A percentile compares a stretch with the other conserved stretches of the same genome.
Conservation (phyloP, 2,113 vertebrate species). For the Lanius collurio region DNA sequence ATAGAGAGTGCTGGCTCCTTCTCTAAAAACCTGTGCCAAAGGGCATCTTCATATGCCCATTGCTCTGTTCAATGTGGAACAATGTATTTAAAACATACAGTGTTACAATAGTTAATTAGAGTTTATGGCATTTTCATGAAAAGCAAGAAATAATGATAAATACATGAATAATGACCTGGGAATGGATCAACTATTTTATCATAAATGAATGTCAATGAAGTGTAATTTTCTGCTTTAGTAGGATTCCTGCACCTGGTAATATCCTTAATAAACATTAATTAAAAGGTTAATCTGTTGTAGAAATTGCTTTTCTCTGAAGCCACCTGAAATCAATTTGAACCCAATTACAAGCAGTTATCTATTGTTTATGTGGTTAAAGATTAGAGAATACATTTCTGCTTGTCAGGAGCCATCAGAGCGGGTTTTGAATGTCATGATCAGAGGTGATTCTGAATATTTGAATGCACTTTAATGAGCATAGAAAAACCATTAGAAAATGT, state of each 20-base stretch:
- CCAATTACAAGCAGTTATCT: conserved; percentile 80
- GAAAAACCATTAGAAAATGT: conserved; percentile 77
- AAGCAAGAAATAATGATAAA: conserved; percentile 44
- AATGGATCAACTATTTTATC: conserved; percentile 61
- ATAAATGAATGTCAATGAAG: conserved; percentile 74
- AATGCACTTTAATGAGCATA: conserved; percentile 77
- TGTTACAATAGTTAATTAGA: not conserved
- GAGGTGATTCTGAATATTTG: conserved; percentile 71
- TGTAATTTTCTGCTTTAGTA: conserved; percentile 75
- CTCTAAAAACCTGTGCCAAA: not conserved
- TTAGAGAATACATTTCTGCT: conserved; percentile 77
- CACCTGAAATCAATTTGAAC: conserved; percentile 86
- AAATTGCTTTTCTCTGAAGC: conserved; percentile 84
- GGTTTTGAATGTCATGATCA: conserved; percentile 74
- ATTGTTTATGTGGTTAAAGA: conserved; percentile 80
- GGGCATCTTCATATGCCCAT: not conserved
- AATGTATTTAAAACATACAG: not conserved
- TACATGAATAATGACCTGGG: conserved; percentile 59
- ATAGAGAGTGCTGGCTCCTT: not conserved
- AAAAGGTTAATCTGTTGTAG: conserved; percentile 83
- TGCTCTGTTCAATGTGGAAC: not conserved
- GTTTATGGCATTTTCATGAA: conserved; percentile 7
- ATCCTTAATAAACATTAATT: conserved; percentile 82
- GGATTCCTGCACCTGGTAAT: conserved; percentile 78
- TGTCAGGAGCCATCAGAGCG: conserved; percentile 66